Conservation (phyloP, 2,888 invertebrate species). For the Drosophila mimica region DNA sequence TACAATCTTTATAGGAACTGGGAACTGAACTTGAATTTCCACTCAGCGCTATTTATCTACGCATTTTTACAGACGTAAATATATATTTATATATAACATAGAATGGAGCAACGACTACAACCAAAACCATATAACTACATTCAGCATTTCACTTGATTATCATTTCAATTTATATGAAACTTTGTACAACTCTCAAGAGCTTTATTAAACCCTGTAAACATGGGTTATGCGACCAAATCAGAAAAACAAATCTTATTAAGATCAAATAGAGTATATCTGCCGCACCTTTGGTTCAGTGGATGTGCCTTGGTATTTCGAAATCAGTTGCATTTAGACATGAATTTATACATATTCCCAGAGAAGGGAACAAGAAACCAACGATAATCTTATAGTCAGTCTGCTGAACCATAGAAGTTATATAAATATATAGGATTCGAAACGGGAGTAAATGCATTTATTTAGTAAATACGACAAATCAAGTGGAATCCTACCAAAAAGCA, state of each 20-base stretch:
- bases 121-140: background rate
- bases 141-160: slow-evolving; percentile 19
- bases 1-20: slow-evolving; percentile 58
- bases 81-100: slow-evolving; percentile 16
- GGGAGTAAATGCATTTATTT: slow-evolving; percentile 52
- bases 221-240: slow-evolving; percentile 22
- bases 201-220: slow-evolving; percentile 48
- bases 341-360: slow-evolving; percentile 39
- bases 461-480: slow-evolving; percentile 40
- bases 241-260: slow-evolving; percentile 1
- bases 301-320: slow-evolving; percentile 54
- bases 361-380: slow-evolving; percentile 41
- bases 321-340: slow-evolving; percentile 62
- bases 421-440: slow-evolving; percentile 4
- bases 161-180: slow-evolving; percentile 2
- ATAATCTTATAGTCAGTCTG: slow-evolving; percentile 36
- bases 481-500: slow-evolving; percentile 16
- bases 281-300: slow-evolving; percentile 43
- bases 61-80: slow-evolving; percentile 63
- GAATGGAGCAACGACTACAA: slow-evolving; percentile 5
- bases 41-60: slow-evolving; percentile 53
- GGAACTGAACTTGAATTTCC: slow-evolving; percentile 65
- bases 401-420: slow-evolving; percentile 36
- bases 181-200: slow-evolving; percentile 41
- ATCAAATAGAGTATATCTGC: slow-evolving; percentile 3